phyloP scores from a whole-genome alignment of 2,113 vertebrate genomes.

The Calidris pygmaea region DNA sequence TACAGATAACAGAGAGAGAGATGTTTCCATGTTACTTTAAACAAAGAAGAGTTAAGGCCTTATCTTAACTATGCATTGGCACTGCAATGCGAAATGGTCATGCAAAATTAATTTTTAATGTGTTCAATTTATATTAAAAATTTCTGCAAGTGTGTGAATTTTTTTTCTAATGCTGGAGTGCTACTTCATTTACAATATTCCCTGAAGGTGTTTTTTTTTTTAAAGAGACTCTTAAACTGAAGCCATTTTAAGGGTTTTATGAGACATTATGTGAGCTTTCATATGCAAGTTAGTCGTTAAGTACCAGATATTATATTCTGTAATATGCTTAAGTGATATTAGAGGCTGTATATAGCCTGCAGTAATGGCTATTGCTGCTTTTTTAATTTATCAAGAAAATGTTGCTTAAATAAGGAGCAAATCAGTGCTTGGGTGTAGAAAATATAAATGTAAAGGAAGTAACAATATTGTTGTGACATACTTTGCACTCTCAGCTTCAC shows the following conservation, averaged over 20 bases:
- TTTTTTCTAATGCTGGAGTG: slow-evolving; percentile 83
- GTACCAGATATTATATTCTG: slow-evolving; percentile 95
- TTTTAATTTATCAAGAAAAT: slow-evolving; percentile 86
- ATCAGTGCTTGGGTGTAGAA: slow-evolving; percentile 78
- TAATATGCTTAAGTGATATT: slow-evolving; percentile 94
- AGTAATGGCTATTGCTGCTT: slow-evolving; percentile 94
- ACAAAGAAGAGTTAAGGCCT: slow-evolving; percentile 85
- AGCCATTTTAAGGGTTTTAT: slow-evolving; percentile 89
- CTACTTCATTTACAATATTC: slow-evolving; percentile 90
- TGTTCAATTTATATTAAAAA: slow-evolving; percentile 90
- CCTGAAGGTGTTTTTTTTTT: slow-evolving; percentile 86
- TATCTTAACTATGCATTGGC: slow-evolving; percentile 85
- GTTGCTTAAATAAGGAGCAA: slow-evolving; percentile 85
- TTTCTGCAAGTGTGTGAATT: slow-evolving; percentile 87
- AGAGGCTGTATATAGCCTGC: slow-evolving; percentile 83
- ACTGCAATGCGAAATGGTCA: slow-evolving; percentile 87
- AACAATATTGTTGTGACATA: slow-evolving; percentile 54
- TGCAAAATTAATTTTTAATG: slow-evolving; percentile 90
- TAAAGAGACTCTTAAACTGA: slow-evolving; percentile 86
- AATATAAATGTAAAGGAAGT: slow-evolving; percentile 76
- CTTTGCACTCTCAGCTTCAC: slow-evolving; percentile 44
- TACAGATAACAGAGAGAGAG: slow-evolving; percentile 66
- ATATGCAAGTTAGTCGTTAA: slow-evolving; percentile 93
- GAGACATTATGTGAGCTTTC: slow-evolving; percentile 95
- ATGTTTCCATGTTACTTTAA: slow-evolving; percentile 80